A percentile compares a stretch with the other conserved stretches of the same genome.
These are phyloP conservation scores for Leuciscus idus DNA, from an alignment of 2,113 vertebrate species.

Conservation along the genomic window DNA sequence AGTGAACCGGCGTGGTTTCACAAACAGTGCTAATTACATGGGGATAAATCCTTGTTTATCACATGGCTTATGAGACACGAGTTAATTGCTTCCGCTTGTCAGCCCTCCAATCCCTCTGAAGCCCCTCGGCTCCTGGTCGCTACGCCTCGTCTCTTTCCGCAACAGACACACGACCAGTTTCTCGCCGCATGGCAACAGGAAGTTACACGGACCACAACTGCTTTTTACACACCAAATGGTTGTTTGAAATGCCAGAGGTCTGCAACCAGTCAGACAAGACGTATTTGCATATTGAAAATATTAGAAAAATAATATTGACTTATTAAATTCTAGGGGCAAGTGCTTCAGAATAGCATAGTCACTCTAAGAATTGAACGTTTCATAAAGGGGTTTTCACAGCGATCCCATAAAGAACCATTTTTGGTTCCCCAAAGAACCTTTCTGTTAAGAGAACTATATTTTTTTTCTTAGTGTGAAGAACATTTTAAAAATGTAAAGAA, in stretches of 20 bases:
- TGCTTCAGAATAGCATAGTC: too few relatives aligned
- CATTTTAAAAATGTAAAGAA: too few relatives aligned
- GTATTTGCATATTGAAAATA: not conserved
- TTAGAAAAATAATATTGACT: not conserved
- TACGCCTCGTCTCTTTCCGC: not conserved
- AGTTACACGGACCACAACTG: not conserved
- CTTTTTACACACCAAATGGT: too few relatives aligned
- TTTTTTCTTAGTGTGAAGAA: too few relatives aligned
- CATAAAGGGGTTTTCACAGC: too few relatives aligned
- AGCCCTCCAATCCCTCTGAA: constrained; percentile 52
- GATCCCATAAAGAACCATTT: too few relatives aligned
- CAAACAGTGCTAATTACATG: constrained; percentile 79
- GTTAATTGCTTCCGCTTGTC: constrained; percentile 76
- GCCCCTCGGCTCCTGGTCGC: not conserved
- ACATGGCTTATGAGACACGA: constrained; percentile 73
- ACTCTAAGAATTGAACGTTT: too few relatives aligned
- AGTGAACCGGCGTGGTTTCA: constrained; percentile 70
- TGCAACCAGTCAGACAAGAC: not conserved
- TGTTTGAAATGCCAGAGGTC: not conserved
- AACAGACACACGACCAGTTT: not conserved
- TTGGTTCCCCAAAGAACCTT: too few relatives aligned
- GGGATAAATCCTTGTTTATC: constrained; percentile 78
- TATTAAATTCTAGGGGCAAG: too few relatives aligned
- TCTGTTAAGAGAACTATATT: too few relatives aligned
- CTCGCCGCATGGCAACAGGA: not conserved